phyloP scores from a whole-genome alignment of 1,140 invertebrate species.

The Lithobius niger region DNA sequence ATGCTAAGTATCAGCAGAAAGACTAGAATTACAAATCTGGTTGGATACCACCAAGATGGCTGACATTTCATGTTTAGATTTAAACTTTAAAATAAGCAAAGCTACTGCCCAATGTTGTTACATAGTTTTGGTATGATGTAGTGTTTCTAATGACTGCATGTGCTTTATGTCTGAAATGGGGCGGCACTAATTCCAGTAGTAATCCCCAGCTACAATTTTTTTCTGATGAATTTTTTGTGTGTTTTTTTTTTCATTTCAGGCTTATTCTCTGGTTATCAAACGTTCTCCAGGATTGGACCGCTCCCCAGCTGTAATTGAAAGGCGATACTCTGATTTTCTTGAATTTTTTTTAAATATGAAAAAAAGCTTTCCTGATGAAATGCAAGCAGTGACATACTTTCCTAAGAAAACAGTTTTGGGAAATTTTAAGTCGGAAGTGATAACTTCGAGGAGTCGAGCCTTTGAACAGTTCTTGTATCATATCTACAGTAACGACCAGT shows the following conservation, averaged over 20 bases:
- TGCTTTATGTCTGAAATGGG: too few species aligned
- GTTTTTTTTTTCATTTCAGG: constrained; percentile 19
- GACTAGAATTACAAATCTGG: too few species aligned
- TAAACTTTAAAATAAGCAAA: too few species aligned
- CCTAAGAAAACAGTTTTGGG: constrained; percentile 58
- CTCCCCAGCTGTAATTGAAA: constrained; percentile 45
- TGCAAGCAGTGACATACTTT: constrained; percentile 44
- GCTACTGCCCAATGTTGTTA: too few species aligned
- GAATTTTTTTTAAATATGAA: constrained; percentile 47
- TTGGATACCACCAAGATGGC: too few species aligned
- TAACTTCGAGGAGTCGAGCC: constrained; percentile 48
- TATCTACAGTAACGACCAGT: constrained; percentile 39
- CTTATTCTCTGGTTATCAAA: constrained; percentile 30
- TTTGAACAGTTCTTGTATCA: constrained; percentile 53
- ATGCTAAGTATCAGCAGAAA: too few species aligned
- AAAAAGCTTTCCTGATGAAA: constrained; percentile 41
- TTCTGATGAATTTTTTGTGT: not conserved
- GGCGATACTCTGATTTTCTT: constrained; percentile 61
- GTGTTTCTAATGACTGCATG: not conserved
- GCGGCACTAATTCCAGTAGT: too few species aligned
- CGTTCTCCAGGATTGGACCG: constrained; percentile 24
- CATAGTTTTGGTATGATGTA: not conserved
- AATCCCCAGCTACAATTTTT: constrained; percentile 2
- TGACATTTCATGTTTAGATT: too few species aligned
- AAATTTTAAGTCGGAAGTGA: constrained; percentile 57